Evolutionary conservation across 2,113 vertebrate species (phyloP).

Genomic region (Tinamus guttatus): DNA sequence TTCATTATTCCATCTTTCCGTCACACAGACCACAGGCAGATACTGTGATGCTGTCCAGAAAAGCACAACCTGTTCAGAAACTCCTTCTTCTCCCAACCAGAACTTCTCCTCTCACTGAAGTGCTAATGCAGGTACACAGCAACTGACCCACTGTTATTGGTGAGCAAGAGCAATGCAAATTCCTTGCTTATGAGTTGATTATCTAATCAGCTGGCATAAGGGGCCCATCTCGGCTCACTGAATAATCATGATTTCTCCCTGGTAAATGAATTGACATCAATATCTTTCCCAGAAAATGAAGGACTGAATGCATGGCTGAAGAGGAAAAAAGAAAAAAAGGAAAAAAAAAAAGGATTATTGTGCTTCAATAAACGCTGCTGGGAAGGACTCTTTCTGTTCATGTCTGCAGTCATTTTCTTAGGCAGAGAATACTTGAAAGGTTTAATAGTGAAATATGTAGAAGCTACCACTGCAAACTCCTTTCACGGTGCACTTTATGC

Average conservation of each 20-base stretch:
- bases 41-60: background rate
- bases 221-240: background rate
- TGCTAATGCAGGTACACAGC: background rate
- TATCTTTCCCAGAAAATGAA: background rate
- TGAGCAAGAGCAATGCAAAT: background rate
- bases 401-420: background rate
- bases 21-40: background rate
- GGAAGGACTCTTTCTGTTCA: background rate
- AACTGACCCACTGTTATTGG: background rate
- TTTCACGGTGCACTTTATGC: background rate
- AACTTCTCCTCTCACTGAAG: background rate
- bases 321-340: background rate
- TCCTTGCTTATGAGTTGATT: background rate
- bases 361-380: background rate
- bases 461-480: background rate
- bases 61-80: background rate
- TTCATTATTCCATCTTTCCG: background rate
- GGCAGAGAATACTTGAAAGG: background rate
- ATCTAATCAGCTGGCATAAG: background rate
- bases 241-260: background rate
- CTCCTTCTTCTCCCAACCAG: background rate
- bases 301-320: background rate
- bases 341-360: too few species aligned
- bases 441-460: background rate
- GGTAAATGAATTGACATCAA: background rate